phyloP scores from a whole-genome alignment of 2,888 invertebrate genomes.

The Lissonota sp. region DNA sequence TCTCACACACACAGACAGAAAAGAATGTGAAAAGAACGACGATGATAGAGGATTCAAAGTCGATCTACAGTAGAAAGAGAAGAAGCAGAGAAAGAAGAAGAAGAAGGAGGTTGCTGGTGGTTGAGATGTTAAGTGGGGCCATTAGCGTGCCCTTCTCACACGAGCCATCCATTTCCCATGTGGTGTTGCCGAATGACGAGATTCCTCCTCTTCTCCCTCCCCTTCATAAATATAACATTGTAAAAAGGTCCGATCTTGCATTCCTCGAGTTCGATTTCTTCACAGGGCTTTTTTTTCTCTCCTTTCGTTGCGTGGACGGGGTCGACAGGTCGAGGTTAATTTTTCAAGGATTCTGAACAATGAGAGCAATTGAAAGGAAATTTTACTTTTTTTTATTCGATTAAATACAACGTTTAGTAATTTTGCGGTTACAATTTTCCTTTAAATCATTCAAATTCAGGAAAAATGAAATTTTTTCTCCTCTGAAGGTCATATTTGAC shows the following conservation, averaged over 20 bases:
- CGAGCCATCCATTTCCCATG: conserved; percentile 45
- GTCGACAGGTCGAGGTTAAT: background rate
- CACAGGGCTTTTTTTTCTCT: background rate
- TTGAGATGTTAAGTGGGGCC: conserved; percentile 84
- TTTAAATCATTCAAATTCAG: no score
- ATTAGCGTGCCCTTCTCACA: conserved; percentile 76
- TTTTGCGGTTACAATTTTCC: no score
- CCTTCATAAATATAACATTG: conserved; percentile 29
- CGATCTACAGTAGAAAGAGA: conserved; percentile 36
- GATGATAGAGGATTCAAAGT: conserved; percentile 58
- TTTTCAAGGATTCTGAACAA: background rate
- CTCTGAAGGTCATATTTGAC: no score
- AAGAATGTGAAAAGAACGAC: conserved; percentile 33
- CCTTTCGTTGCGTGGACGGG: background rate
- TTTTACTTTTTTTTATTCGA: no score
- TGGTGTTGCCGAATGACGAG: conserved; percentile 32
- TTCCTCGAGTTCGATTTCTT: conserved; percentile 69
- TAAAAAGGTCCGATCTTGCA: conserved; percentile 69
- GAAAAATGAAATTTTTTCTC: no score
- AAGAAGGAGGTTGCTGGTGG: conserved; percentile 68
- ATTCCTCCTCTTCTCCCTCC: background rate
- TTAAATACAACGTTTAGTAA: no score
- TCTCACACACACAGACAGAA: background rate
- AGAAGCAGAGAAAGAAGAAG: conserved; percentile 28
- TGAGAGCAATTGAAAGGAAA: no score